Evolutionary conservation across 2,888 invertebrate genomes (phyloP), one percentile per base, ranked within the genome.

Genomic region (Dicyrtoma fusca): DNA sequence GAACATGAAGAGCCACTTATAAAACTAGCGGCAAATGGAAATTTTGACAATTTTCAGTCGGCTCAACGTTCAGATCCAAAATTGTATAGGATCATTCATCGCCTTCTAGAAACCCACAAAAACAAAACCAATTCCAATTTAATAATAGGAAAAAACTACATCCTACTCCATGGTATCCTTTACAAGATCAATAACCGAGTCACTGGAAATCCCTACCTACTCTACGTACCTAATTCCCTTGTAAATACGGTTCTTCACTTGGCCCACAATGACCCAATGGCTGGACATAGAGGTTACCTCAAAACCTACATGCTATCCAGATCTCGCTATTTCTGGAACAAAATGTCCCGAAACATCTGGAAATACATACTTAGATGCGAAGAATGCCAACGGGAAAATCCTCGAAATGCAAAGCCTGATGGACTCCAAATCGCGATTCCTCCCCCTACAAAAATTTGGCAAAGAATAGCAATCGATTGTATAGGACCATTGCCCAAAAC

Each of bases 381-480:
- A 1, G 26, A 14, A 0, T 73, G 73, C 25, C 73, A 73, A 64
- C 6, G 11, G 0, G 5, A 53, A 2, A 69, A 64, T 19, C 64
- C 4, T 5, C 19, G 49, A 1, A 57, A 66, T 44, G 19, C 25
- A 17, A 25, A 23, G 6, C 10, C 8, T 17, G 11, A 17, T 17
- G 73, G 64, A 5, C 23, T 34, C 1, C 3, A 4, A 21, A 17
- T 5, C 4, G 14, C 42, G 1, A 8, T 53, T 10, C 25, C 44
- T 25, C 63, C 69, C 8, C 26, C 64, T 0, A 23, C 1, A 8
- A 2, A 3, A 3, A 53, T 57, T 14, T 73, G 61, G 23, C 19
- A 55, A 3, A n/a, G 26, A 8, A 26, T 73, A 10, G 26, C 26
- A 13, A 69, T 73, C 10, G 73, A 73, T 26, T 69, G 53, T 34